These are phyloP conservation scores for Marasmarcha lunaedactyla DNA, from an alignment of 2,888 invertebrate genomes.

Conservation along the genomic window DNA sequence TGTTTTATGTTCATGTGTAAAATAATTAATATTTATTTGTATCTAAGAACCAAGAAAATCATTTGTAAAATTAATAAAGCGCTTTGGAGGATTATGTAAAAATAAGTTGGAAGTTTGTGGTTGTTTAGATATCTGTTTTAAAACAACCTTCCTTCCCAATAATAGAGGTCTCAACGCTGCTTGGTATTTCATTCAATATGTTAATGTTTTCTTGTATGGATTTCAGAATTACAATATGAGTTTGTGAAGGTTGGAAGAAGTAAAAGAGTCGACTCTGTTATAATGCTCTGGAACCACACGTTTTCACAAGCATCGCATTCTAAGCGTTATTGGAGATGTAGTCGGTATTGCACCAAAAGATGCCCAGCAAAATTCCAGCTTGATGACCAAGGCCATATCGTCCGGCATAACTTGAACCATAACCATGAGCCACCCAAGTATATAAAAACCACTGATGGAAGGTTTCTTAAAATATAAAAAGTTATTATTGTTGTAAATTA, in stretches of 20 bases:
- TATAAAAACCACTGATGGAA: conserved; percentile 2
- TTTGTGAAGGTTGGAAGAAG: conserved; percentile 12
- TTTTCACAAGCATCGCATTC: conserved; percentile 28
- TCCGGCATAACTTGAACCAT: neutral
- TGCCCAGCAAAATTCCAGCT: neutral
- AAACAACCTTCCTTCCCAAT: no score
- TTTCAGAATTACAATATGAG: conserved; percentile 14
- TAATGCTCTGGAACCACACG: conserved; percentile 24
- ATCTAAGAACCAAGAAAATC: no score
- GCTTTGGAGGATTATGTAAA: no score
- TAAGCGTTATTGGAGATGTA: conserved; percentile 19
- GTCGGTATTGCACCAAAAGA: neutral
- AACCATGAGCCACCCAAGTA: conserved; percentile 6
- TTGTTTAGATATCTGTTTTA: no score
- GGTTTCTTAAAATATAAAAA: neutral
- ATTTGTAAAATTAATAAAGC: no score
- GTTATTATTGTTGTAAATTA: neutral
- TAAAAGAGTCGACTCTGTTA: conserved; percentile 11
- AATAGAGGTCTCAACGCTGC: no score
- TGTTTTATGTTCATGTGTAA: no score
- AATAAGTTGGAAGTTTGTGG: no score
- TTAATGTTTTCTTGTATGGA: no score
- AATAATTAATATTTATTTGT: no score
- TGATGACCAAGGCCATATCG: neutral
- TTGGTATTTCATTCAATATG: no score